Percentiles rank a stretch among this genome's conserved stretches.
phyloP scores from a whole-genome alignment of 1,140 invertebrate species.

The Drosophila elegans region DNA sequence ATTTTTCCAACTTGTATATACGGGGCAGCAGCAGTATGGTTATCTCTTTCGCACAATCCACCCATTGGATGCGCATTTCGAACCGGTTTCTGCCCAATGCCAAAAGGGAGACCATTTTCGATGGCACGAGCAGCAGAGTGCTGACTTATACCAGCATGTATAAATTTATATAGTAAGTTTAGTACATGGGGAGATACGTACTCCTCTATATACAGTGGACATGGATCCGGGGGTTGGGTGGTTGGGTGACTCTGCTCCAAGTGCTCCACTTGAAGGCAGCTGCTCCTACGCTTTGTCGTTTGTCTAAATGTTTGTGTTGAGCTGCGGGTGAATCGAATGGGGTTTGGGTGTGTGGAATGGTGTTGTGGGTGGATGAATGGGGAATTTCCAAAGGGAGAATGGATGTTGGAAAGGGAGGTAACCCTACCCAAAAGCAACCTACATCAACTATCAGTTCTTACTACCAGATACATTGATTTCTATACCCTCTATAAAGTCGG shows the following conservation, averaged over 20 bases:
- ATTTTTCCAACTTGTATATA: slow-evolving; percentile 49
- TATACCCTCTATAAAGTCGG: slow-evolving; percentile 25
- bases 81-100: slow-evolving; percentile 72
- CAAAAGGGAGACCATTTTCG: slow-evolving; percentile 48
- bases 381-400: slow-evolving; percentile 1
- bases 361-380: slow-evolving; percentile 13
- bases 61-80: slow-evolving; percentile 42
- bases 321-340: slow-evolving; percentile 41
- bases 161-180: slow-evolving; percentile 14
- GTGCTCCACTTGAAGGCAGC: slow-evolving; percentile 69
- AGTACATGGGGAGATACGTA: slow-evolving; percentile 20
- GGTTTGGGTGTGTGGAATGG: slow-evolving; percentile 17
- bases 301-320: slow-evolving; percentile 73
- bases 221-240: slow-evolving; percentile 19
- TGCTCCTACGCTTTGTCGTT: slow-evolving; percentile 68
- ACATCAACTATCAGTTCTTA: slow-evolving; percentile 64
- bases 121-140: slow-evolving; percentile 40
- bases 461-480: slow-evolving; percentile 70
- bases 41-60: slow-evolving; percentile 52
- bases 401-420: slow-evolving; percentile 1
- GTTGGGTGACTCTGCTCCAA: slow-evolving; percentile 35
- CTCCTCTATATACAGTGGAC: not conserved
- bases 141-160: not conserved
- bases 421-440: slow-evolving; percentile 32
- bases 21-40: slow-evolving; percentile 24